Conservation (phyloP, 2,113 vertebrate genomes). For the Otocyon megalotis region DNA sequence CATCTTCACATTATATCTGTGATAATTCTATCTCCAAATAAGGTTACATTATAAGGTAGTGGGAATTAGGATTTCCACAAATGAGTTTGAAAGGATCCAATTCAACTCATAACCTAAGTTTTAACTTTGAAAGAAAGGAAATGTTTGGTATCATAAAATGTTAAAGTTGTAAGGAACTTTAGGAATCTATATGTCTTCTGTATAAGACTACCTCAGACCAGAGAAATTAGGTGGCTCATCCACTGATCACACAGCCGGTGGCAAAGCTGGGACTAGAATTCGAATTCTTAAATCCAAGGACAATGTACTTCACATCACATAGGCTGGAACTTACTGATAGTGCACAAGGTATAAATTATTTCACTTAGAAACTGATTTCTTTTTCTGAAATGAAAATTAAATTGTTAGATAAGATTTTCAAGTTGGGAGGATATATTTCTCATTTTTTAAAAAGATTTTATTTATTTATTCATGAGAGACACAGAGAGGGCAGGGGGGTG, state of each 20-base stretch:
- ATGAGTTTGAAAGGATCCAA: background rate
- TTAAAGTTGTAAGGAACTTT: background rate
- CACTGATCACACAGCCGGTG: background rate
- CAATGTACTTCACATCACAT: background rate
- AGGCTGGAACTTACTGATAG: background rate
- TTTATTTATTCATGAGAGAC: no score
- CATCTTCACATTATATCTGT: background rate
- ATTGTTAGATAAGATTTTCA: background rate
- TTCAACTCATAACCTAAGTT: background rate
- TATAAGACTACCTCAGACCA: background rate
- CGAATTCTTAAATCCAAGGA: background rate
- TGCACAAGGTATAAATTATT: background rate
- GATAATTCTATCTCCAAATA: background rate
- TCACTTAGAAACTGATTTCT: constrained; percentile 3
- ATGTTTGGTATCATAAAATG: background rate
- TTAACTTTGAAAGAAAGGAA: background rate
- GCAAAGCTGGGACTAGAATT: background rate
- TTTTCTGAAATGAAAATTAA: background rate
- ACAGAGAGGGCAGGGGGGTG: no score
- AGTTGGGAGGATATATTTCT: background rate
- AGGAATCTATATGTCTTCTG: background rate
- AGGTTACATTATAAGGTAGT: background rate
- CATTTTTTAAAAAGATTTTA: no score
- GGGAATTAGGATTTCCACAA: background rate
- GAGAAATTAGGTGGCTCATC: background rate